phyloP scores from a whole-genome alignment of 2,888 invertebrate species.

The Crioceris asparagi region DNA sequence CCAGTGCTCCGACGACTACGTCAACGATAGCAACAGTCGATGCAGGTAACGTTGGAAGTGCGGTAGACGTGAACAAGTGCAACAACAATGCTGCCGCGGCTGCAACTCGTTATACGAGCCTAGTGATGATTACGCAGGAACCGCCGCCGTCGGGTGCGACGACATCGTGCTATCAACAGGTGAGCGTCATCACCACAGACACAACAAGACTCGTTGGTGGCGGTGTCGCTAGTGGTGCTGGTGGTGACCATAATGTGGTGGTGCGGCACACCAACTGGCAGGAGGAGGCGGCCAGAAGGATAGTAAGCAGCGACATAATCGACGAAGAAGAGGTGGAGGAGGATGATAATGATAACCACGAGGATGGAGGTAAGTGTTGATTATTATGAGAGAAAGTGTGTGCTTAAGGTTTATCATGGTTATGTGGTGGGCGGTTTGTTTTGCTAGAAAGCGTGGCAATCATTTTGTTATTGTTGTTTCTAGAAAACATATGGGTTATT shows the following conservation, averaged over 20 bases:
- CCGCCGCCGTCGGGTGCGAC: slow-evolving; percentile 38
- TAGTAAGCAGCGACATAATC: slow-evolving; percentile 2
- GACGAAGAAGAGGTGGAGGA: slow-evolving; percentile 12
- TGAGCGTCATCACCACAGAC: slow-evolving; percentile 66
- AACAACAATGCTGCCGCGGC: slow-evolving; percentile 8
- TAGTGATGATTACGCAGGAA: slow-evolving; percentile 83
- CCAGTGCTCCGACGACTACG: no score
- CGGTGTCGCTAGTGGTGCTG: background rate
- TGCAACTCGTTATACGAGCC: slow-evolving; percentile 61
- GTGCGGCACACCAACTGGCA: slow-evolving; percentile 57
- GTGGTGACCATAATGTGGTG: slow-evolving; percentile 45
- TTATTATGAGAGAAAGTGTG: no score
- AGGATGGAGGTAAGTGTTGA: background rate
- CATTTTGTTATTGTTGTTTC: no score
- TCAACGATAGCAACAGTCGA: no score
- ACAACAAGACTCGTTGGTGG: slow-evolving; percentile 57
- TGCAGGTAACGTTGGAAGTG: no score
- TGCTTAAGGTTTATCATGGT: no score
- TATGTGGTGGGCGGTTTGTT: no score
- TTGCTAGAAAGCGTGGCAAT: no score
- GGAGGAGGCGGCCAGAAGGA: slow-evolving; percentile 24
- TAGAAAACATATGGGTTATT: no score
- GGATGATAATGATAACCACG: background rate
- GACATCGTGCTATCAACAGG: slow-evolving; percentile 43
- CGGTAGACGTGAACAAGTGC: no score